phyloP scores from a whole-genome alignment of 2,888 invertebrate species.

The Troides helena region DNA sequence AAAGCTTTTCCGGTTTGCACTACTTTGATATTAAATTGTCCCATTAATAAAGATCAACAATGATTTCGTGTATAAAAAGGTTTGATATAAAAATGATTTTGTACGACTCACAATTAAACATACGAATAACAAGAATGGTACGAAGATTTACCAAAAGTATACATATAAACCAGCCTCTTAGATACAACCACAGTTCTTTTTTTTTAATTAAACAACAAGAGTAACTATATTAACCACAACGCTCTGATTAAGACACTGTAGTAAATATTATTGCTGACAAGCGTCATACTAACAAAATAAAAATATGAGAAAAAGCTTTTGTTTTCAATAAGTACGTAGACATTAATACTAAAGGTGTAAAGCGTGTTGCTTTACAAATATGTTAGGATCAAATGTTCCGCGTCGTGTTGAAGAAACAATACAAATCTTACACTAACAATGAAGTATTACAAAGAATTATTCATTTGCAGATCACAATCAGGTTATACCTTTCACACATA shows the following conservation, averaged over 20 bases:
- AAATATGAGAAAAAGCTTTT: conserved; percentile 7
- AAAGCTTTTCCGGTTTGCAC: too few species aligned
- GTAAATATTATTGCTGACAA: conserved; percentile 57
- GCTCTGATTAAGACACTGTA: conserved; percentile 66
- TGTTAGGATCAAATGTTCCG: neutral
- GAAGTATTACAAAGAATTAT: conserved; percentile 9
- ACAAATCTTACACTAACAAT: conserved; percentile 5
- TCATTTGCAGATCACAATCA: conserved; percentile 17
- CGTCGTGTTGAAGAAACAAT: conserved; percentile 1
- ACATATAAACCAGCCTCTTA: conserved; percentile 61
- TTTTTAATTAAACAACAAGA: conserved; percentile 46
- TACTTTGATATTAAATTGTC: too few species aligned
- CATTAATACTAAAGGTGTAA: conserved; percentile 9
- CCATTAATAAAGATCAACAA: neutral
- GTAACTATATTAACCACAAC: conserved; percentile 64
- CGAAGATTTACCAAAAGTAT: conserved; percentile 42
- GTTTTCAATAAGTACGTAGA: conserved; percentile 19
- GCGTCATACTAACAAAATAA: conserved; percentile 6
- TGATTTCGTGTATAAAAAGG: neutral
- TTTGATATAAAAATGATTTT: neutral
- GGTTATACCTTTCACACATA: conserved; percentile 10
- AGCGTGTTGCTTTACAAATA: conserved; percentile 5
- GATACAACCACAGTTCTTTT: conserved; percentile 57
- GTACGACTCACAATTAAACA: neutral
- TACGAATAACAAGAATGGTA: conserved; percentile 36